These are phyloP conservation scores for Dermatemys mawii DNA, from an alignment of 2,113 vertebrate genomes.

Conservation along the genomic window DNA sequence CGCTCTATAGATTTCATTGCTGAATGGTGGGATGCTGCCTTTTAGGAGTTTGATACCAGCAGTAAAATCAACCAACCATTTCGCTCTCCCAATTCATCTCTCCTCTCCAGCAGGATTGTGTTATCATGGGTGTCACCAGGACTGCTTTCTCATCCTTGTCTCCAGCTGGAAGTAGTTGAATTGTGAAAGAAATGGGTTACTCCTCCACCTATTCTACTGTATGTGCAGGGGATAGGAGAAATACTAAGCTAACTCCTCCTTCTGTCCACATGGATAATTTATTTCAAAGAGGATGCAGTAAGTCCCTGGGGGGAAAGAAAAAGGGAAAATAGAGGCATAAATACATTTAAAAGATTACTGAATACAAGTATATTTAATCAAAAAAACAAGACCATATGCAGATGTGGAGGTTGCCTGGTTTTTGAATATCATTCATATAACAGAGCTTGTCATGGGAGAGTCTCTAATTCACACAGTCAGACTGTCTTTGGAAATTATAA, in stretches of 20 bases:
- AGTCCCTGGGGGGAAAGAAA: background rate
- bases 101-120: background rate
- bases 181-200: background rate
- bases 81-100: background rate
- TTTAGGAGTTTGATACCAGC: background rate
- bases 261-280: fast-evolving
- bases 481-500: background rate
- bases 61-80: background rate
- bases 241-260: background rate
- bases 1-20: background rate
- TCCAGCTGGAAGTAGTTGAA: background rate
- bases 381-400: background rate
- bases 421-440: background rate
- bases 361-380: background rate
- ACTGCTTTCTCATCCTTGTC: background rate
- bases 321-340: background rate
- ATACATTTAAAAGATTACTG: background rate
- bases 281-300: no score
- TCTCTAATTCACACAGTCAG: slow-evolving; percentile 28
- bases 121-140: background rate
- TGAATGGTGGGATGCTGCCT: background rate
- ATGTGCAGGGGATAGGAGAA: background rate
- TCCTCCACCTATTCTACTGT: background rate
- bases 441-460: background rate
- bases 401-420: background rate